These are phyloP conservation scores for Nymphalis c-album DNA, from an alignment of 2,888 invertebrate genomes.

Conservation along the genomic window DNA sequence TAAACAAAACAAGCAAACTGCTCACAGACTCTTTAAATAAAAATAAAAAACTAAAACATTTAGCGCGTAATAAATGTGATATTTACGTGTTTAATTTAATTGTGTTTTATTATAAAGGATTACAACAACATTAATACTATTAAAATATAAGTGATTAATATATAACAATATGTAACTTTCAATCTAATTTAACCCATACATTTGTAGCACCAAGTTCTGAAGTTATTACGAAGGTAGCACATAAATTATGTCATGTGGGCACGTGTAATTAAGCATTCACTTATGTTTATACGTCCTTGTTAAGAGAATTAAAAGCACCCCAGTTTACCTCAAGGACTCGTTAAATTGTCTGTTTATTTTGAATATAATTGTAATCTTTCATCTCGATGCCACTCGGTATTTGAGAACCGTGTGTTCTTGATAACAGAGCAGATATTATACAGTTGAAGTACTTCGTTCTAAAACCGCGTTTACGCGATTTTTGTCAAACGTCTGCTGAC, in stretches of 20 bases:
- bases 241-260: slow-evolving; percentile 21
- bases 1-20: no score
- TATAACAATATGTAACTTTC: neutral
- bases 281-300: slow-evolving; percentile 19
- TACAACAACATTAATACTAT: neutral
- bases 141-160: neutral
- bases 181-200: slow-evolving; percentile 15
- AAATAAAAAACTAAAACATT: no score
- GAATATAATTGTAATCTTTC: slow-evolving; percentile 2
- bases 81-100: neutral
- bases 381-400: neutral
- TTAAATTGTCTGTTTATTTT: slow-evolving; percentile 17
- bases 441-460: no score
- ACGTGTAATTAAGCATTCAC: slow-evolving; percentile 17
- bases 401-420: no score
- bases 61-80: no score
- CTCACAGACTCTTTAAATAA: no score
- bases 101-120: no score
- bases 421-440: no score
- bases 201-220: slow-evolving; percentile 14
- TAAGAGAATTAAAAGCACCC: slow-evolving; percentile 17
- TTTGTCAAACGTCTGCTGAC: no score
- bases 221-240: slow-evolving; percentile 27
- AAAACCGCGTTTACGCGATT: no score
- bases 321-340: slow-evolving; percentile 1